Percentiles rank a stretch among this genome's conserved stretches.
phyloP scores from a whole-genome alignment of 2,888 invertebrate species.

The Metallyticus violacea region DNA sequence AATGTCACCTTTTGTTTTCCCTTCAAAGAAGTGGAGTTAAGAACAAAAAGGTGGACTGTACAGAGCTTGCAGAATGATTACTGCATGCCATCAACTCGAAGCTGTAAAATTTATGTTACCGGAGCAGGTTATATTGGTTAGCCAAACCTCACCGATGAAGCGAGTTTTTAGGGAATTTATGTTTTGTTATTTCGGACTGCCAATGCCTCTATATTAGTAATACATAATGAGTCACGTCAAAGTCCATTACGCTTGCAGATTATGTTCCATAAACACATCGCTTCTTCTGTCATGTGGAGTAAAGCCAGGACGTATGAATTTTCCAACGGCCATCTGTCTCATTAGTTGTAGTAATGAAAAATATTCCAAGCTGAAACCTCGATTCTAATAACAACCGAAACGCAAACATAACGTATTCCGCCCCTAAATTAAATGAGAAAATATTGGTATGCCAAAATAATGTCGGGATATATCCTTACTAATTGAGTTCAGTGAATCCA shows the following conservation, averaged over 20 bases:
- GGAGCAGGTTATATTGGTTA: background rate
- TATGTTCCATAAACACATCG: background rate
- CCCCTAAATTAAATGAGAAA: constrained; percentile 10
- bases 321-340: background rate
- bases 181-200: background rate
- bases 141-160: background rate
- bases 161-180: background rate
- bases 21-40: too few species aligned
- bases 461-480: background rate
- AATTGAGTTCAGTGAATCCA: constrained; percentile 12
- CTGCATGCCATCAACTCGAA: background rate
- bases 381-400: background rate
- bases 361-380: background rate
- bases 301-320: background rate
- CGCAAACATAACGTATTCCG: background rate
- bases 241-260: background rate
- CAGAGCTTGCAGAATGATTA: too few species aligned
- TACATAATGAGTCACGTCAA: background rate
- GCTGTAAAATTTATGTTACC: background rate
- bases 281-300: background rate
- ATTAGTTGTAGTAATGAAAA: background rate
- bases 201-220: background rate
- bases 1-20: too few species aligned
- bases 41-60: too few species aligned
- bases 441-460: background rate